phyloP scores from a whole-genome alignment of 2,888 invertebrate species.

The Lordiphosa fenestrarum region DNA sequence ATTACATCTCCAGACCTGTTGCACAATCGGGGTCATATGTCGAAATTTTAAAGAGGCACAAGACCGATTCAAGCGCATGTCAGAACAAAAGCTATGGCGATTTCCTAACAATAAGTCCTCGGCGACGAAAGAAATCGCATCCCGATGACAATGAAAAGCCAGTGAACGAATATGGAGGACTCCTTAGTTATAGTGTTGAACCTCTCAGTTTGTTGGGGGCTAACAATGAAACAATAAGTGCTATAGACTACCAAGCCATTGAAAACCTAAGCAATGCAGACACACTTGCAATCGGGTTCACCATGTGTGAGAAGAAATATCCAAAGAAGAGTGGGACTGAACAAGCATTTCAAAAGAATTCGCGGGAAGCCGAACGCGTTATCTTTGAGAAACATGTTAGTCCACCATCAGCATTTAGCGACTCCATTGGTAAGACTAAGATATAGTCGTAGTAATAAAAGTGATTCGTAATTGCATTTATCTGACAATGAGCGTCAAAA shows the following conservation, averaged over 20 bases:
- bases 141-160: no score
- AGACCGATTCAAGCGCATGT: no score
- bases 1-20: constrained; percentile 65
- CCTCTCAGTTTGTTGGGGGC: constrained; percentile 62
- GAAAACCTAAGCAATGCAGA: no score
- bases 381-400: constrained; percentile 75
- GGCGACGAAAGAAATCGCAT: no score
- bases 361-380: background rate
- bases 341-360: no score
- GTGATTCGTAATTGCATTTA: constrained; percentile 6
- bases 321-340: no score
- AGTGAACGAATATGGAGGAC: constrained; percentile 4
- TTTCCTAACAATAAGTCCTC: no score
- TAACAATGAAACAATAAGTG: no score
- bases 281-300: constrained; percentile 2
- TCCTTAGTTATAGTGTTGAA: constrained; percentile 63
- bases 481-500: background rate
- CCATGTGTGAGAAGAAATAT: no score
- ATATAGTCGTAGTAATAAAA: background rate
- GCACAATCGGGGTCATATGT: constrained; percentile 77
- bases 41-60: constrained; percentile 71
- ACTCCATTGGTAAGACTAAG: constrained; percentile 40
- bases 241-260: no score
- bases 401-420: constrained; percentile 81
- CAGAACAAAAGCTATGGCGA: constrained; percentile 26